Conservation (phyloP, 2,797 vertebrate species). For the Phrynocephalus forsythii region DNA sequence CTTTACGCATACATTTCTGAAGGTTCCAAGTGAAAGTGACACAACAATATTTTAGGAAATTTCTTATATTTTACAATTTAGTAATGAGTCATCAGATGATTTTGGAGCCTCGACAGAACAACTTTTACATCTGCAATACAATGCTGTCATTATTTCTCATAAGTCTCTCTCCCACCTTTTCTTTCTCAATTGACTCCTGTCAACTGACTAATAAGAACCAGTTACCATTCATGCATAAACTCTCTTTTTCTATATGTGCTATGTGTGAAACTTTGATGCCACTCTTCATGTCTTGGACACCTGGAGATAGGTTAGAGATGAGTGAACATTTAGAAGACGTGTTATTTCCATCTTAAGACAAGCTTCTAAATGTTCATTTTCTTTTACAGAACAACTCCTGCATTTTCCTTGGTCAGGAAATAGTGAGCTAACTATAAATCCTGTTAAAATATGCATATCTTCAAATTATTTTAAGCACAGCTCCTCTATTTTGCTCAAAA, state of each 20-base stretch:
- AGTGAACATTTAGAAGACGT: neutral
- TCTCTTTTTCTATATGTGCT: neutral
- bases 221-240: neutral
- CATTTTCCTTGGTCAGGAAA: neutral
- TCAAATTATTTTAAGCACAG: neutral
- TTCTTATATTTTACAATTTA: neutral
- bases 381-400: neutral
- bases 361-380: neutral
- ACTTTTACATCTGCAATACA: neutral
- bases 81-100: neutral
- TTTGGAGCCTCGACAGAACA: neutral
- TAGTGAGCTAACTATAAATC: neutral
- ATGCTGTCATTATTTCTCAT: neutral
- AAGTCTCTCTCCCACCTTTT: neutral
- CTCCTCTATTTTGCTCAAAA: neutral
- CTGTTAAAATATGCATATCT: neutral
- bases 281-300: neutral
- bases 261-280: neutral
- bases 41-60: neutral
- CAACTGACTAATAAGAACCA: neutral
- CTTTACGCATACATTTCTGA: neutral
- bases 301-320: neutral
- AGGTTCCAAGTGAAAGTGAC: neutral
- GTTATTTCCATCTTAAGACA: neutral
- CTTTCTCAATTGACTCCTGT: too few relatives aligned